Conservation (phyloP, 2,113 vertebrate species). For the Cephalopholis sonnerati region DNA sequence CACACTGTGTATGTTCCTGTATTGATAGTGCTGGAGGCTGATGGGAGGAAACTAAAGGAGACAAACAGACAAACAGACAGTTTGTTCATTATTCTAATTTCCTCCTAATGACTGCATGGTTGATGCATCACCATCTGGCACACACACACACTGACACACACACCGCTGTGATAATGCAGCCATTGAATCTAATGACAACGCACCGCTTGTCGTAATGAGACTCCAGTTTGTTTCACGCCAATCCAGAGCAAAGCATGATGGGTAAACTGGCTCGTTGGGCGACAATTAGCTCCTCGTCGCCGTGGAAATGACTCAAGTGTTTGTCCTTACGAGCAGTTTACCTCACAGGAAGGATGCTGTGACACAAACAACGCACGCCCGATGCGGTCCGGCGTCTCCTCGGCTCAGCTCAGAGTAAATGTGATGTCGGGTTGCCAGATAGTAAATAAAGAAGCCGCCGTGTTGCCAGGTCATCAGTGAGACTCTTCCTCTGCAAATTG, state of each 20-base stretch:
- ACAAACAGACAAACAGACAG: constrained; percentile 43
- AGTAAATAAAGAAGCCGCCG: constrained; percentile 64
- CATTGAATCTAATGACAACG: constrained; percentile 67
- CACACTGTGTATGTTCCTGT: neutral
- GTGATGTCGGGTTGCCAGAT: constrained; percentile 62
- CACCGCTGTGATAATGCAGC: constrained; percentile 62
- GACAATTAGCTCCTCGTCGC: constrained; percentile 46
- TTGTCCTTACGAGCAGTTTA: constrained; percentile 35
- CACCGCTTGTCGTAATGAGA: constrained; percentile 65
- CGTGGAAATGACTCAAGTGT: constrained; percentile 49
- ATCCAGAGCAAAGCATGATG: constrained; percentile 60
- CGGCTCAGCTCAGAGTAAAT: constrained; percentile 30
- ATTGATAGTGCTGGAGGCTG: constrained; percentile 9
- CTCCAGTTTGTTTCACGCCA: constrained; percentile 55
- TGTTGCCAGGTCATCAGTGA: constrained; percentile 75
- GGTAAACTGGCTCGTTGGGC: constrained; percentile 45
- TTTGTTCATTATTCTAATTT: constrained; percentile 74
- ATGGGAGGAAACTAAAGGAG: constrained; percentile 36
- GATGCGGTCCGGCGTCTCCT: neutral
- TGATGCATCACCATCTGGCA: constrained; percentile 72
- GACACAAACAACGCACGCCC: constrained; percentile 2
- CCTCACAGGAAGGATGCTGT: constrained; percentile 20
- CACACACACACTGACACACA: constrained; percentile 30
- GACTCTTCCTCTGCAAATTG: constrained; percentile 67
- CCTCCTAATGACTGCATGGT: constrained; percentile 60